Percentiles rank a stretch among this genome's conserved stretches.
Evolutionary conservation across 2,888 invertebrate species (phyloP).

Genomic region (Cephus nigrinus): DNA sequence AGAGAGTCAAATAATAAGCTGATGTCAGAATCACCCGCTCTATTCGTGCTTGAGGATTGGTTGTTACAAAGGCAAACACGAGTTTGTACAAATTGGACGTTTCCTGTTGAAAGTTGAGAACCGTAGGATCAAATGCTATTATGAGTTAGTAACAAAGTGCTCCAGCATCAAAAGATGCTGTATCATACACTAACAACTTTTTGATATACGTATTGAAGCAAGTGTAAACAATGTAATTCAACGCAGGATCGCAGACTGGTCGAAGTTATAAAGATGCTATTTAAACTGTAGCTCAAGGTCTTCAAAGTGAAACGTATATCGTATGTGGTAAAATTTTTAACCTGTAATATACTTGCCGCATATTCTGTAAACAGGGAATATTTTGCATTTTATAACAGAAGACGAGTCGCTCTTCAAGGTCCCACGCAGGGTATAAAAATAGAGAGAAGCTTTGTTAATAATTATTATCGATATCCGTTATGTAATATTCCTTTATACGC

Average conservation of each 20-base stretch:
- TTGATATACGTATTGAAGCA: background rate
- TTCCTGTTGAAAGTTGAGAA: background rate
- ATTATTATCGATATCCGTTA: background rate
- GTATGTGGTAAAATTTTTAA: background rate
- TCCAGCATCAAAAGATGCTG: background rate
- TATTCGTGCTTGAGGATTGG: background rate
- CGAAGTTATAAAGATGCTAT: background rate
- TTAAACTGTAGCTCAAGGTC: background rate
- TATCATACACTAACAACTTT: background rate
- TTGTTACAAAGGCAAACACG: background rate
- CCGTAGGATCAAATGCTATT: background rate
- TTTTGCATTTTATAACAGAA: background rate
- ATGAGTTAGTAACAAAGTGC: background rate
- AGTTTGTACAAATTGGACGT: background rate
- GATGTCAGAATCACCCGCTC: background rate
- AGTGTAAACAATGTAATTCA: background rate
- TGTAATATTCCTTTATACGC: background rate
- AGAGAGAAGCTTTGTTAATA: background rate
- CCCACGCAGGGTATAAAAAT: background rate
- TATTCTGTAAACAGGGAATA: background rate
- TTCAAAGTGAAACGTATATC: background rate
- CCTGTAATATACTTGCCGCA: background rate
- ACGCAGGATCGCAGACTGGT: background rate
- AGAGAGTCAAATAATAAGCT: background rate
- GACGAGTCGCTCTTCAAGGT: background rate